Base-by-base conservation (phyloP, 2,888 invertebrate species). In the Petrolisthes manimaculis region DNA sequence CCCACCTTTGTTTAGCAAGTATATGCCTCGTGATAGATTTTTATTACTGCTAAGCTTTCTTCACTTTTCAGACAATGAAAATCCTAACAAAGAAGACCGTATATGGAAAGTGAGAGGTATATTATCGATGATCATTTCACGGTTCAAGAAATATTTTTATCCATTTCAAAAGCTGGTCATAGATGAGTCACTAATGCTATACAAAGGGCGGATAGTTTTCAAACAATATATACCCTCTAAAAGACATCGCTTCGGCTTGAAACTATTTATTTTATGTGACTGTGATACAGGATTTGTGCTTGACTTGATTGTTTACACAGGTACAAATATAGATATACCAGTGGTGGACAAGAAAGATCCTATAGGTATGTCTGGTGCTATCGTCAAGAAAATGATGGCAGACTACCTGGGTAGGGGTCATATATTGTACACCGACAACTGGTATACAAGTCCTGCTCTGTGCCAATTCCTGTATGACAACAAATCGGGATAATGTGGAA, bases 201-300 rank as follows among this genome's bases (percentile, higher is more conserved):
- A 74, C 75, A 83, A 54, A 56, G 75, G 75, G 1, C 12, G 75
- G 4, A 1, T 83, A 0, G 55, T 53, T 6, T 83, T 83, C 75
- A 75, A 75, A 9, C 83, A 83, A 12, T 74, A 83, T 14, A 83
- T 83, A 9, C 74, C 21, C 61, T 6, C 37, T 8, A 83, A 83
- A 53, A 51, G 75, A 4, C 83, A 83, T 21, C 6, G 75, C 0
- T 83, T 75, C 18, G 75, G 83, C 4, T 24, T 83, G 1, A 83
- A 83, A 24, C 12, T 83, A 24, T 83, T 83, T 21, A 21, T 83
- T 1, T 54, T 83, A 0, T 83, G 83, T 18, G 83, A 83, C 21
- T 83, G 83, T 83, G 75, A 83, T 6, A 55, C 74, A 1, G 83
- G 75, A 9, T 12, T 75, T 4, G 53, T 83, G 14, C 75, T 75